Percentiles rank a stretch among this genome's conserved stretches.
phyloP scores from a whole-genome alignment of 2,888 invertebrate species.

The Tinea trinotella region DNA sequence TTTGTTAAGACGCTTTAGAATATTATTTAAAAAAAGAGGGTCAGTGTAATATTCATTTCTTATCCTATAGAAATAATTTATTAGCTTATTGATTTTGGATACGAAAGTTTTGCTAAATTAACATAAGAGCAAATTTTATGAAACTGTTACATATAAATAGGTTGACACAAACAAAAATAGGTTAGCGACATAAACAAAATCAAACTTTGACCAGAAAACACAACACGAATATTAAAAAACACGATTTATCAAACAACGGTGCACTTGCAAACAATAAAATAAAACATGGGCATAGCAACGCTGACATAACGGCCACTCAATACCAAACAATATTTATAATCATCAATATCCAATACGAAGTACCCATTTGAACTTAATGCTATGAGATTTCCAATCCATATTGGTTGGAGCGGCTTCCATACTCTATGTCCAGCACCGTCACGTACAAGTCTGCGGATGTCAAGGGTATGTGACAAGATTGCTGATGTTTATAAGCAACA shows the following conservation, averaged over 20 bases:
- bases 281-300: neutral
- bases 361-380: neutral
- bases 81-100: too few species aligned
- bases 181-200: too few species aligned
- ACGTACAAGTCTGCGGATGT: conserved; percentile 52
- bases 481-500: conserved; percentile 40
- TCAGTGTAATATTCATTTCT: too few species aligned
- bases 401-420: neutral
- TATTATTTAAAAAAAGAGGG: neutral
- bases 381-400: neutral
- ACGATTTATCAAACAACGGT: neutral
- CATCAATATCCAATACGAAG: neutral
- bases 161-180: too few species aligned
- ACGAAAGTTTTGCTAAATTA: too few species aligned
- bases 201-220: too few species aligned
- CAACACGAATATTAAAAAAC: neutral
- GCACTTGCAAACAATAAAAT: conserved; percentile 5
- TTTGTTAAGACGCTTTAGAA: neutral
- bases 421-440: conserved; percentile 38
- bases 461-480: conserved; percentile 53
- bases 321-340: conserved; percentile 4
- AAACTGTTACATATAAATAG: too few species aligned
- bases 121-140: too few species aligned
- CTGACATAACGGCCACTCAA: neutral
- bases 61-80: too few species aligned